These are phyloP conservation scores for Aldrovandia affinis DNA, from an alignment of 2,797 vertebrate species.

Conservation along the genomic window DNA sequence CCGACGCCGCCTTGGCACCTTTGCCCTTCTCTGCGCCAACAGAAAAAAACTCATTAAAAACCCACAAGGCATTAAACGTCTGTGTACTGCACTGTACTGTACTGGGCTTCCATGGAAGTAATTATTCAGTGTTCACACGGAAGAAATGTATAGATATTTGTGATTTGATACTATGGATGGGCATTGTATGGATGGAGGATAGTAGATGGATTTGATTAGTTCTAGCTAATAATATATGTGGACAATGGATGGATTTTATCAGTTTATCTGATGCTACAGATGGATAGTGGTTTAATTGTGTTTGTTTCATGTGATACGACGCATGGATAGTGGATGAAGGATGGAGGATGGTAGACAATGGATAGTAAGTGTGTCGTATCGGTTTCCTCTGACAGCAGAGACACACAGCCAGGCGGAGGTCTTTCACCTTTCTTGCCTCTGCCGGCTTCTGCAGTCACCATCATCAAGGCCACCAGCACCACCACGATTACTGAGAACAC, in stretches of 20 bases:
- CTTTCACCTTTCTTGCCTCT: conserved; percentile 83
- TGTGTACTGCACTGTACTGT: background rate
- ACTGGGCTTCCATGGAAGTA: background rate
- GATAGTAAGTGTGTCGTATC: background rate
- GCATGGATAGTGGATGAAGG: background rate
- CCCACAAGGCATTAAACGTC: background rate
- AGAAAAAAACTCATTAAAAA: background rate
- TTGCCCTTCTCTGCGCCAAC: conserved; percentile 72
- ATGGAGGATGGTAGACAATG: background rate
- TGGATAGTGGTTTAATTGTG: background rate
- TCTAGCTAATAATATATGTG: background rate
- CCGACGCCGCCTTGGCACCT: conserved; percentile 69
- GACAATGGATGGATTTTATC: background rate
- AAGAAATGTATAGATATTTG: too few relatives aligned
- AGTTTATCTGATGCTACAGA: background rate
- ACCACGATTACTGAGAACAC: conserved; percentile 73
- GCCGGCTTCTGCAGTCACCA: conserved; percentile 73
- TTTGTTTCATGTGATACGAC: background rate
- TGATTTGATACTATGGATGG: background rate
- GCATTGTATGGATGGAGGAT: background rate
- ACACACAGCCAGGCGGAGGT: background rate
- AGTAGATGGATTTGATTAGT: background rate
- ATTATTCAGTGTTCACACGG: too few relatives aligned
- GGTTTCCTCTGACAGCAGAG: background rate
- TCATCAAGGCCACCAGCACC: conserved; percentile 74